Evolutionary conservation across 2,797 vertebrate species (phyloP), one percentile per base, ranked within the genome.

Genomic region (Danio albolineatus): DNA sequence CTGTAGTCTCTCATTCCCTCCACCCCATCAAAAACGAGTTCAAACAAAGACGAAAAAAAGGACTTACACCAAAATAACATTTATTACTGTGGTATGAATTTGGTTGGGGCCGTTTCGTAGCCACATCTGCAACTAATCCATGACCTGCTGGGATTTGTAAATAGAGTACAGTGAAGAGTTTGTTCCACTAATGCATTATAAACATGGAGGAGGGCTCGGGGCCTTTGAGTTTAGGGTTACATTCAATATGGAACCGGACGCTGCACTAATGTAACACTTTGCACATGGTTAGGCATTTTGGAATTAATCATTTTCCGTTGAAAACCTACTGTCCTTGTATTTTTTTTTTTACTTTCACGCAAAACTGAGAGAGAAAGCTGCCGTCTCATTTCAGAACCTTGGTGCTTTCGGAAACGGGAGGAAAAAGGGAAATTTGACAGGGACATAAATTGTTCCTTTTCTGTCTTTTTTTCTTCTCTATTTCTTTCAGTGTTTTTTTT

Each of bases 1-100:
- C 93, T 92, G 95, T 93, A 93, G 94, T 92, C 94, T 93, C 93
- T 94, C 91, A 92, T 83, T 93, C 88, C 91, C 87, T 91, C 95
- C 95, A 95, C 95, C 95, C 96, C 95, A 94, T 93, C 92, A 95
- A 96, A 96, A 28, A 97, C 96, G 95, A 96, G 93, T 93, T 93
- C 88, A 85, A 86, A 92, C 90, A 91, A 91, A 91, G 88, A 89
- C 0, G 4, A 73, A 93, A 90, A 92, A 91, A 91, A 91, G 92
- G 94, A 36, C 65, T 51, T 70, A 70, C 36, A 70, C 94, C 93
- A 95, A 95, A 95, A 96, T 93, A 93, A 92, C 91, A 93, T 95
- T 95, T 97, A 96, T 96, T 95, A 94, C 91, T 92, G 95, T 91
- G 92, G 89, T 94, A 94, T 94, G 96, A 95, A 95, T 96, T 94